These are phyloP conservation scores for Drosophila dives DNA, from an alignment of 2,888 invertebrate species.

Conservation along the genomic window DNA sequence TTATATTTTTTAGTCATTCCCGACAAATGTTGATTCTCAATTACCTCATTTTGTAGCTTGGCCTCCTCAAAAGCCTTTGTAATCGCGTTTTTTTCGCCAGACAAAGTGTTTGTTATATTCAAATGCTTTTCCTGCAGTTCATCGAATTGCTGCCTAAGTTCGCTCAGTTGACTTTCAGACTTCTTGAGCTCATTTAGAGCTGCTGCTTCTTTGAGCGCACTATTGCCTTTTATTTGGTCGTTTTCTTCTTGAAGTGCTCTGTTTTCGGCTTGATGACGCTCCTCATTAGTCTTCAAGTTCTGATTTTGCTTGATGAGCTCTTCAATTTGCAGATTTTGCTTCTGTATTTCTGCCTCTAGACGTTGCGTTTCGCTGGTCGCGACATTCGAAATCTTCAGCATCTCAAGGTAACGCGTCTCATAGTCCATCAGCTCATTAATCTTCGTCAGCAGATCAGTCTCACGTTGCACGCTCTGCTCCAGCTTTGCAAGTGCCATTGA, in stretches of 20 bases:
- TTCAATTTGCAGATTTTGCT: slow-evolving; percentile 1
- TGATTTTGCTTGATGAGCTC: not conserved
- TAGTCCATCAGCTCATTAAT: not conserved
- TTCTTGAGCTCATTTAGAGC: not conserved
- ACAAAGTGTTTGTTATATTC: not conserved
- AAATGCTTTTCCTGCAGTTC: slow-evolving; percentile 1
- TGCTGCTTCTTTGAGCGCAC: not conserved
- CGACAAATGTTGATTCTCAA: not conserved
- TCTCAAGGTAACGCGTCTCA: not conserved
- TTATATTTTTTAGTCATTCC: not conserved
- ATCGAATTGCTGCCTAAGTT: not conserved
- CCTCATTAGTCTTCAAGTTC: not conserved
- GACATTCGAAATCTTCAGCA: not conserved
- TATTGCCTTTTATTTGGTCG: not conserved
- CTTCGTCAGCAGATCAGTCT: not conserved
- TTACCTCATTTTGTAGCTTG: slow-evolving; percentile 21
- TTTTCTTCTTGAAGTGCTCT: slow-evolving; percentile 6
- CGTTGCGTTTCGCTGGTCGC: not conserved
- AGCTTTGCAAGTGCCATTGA: not conserved
- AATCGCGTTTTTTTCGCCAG: slow-evolving; percentile 1
- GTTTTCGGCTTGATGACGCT: not conserved
- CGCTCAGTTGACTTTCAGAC: not conserved
- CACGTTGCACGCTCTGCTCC: not conserved
- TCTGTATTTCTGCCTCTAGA: not conserved
- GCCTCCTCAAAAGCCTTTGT: not conserved